Evolutionary conservation across 2,888 invertebrate species (phyloP), one percentile per base, ranked within the genome.

Genomic region (Tenthredo scrophulariae): DNA sequence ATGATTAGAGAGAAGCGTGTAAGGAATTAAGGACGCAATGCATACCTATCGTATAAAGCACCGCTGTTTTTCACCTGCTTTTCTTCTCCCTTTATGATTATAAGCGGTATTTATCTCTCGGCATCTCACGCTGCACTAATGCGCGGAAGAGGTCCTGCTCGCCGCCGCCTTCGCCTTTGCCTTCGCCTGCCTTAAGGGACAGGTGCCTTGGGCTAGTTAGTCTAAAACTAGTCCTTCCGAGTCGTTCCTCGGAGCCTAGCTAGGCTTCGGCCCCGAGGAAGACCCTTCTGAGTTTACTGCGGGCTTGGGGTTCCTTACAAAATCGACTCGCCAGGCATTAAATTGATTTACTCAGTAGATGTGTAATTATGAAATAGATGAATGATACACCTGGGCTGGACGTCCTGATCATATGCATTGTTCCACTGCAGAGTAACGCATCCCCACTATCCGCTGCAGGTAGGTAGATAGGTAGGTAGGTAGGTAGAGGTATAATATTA

Each of bases 161-260:
- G 62, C 79, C 85, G 54, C 84, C 85, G 85, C 80, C 75, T 85
- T 77, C 83, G 84, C 84, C 70, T 54, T 84, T 62, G 72, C 85
- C 65, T 54, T 74, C 29, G 37, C 85, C 82, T 86, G 75, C 74
- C 50, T 86, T 86, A 87, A 88, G 83, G 87, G 90, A 89, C 89
- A 89, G 89, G 89, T 90, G 89, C 88, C 87, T 75, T 83, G 40
- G 83, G 67, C 85, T 85, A 79, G 85, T 80, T 87, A 86, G 84
- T 65, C 67, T 1, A 50, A 29, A 54, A 77, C 77, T 77, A 43
- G 77, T 77, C 80, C 62, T 80, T 62, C 83, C 67, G 83, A 83
- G 33, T 80, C 62, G 62, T 50, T 62, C 26, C 15, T 50, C 75
- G 18, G 50, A 26, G 26, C 37, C 40, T 54, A 54, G 72, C 9